Base-by-base conservation (phyloP, 2,113 vertebrate genomes). In the Phyllostomus hastatus region DNA sequence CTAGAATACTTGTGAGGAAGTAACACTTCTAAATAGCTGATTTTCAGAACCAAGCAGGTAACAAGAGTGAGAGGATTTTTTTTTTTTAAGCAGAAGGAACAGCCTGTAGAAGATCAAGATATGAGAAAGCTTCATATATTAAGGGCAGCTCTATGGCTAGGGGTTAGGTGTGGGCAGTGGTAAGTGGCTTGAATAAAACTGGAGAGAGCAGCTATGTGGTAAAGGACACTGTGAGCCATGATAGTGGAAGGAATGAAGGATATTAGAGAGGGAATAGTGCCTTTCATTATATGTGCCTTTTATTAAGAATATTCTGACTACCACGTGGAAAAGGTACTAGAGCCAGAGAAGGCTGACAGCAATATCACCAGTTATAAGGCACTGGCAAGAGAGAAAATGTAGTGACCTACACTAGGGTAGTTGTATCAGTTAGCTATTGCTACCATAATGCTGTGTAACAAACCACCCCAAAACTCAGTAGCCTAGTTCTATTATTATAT, bases 291-390 rank as follows among this genome's bases (percentile, higher is more conserved):
- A 14, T 28, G 11, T 64, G 38, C 38, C 26, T 59, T 79, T 90
- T 54, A 75, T 72, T 79, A 91, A 88, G 22, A 64, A 73, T 38
- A 86, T 50, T 81, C 73, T 91, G 69, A 52, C 46, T 69, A 35
- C 22, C 73, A 22, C 16, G 10, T 85, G 43, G 52, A 78, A 26
- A 87, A 93, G 24, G 20, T 15, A 2, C 8, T n/a, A 17, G 43
- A 92, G 33, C 43, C 86, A 90, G 10, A 41, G 4, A 19, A 84
- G 35, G 76, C 50, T 46, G 35, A 69, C 31, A 43, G 64, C 64
- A 79, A 41, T 33, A 85, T 80, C 72, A 41, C 38, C 16, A 66
- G 43, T 19, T 50, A 24, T 75, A 61, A 72, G 16, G 11, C 35
- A 22, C 57, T 67, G 50, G 19, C 78, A 73, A 9, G 24, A 66